A percentile compares a stretch with the other conserved stretches of the same genome.
These are phyloP conservation scores for Pseudococcus longispinus DNA, from an alignment of 2,888 invertebrate species.

Conservation along the genomic window DNA sequence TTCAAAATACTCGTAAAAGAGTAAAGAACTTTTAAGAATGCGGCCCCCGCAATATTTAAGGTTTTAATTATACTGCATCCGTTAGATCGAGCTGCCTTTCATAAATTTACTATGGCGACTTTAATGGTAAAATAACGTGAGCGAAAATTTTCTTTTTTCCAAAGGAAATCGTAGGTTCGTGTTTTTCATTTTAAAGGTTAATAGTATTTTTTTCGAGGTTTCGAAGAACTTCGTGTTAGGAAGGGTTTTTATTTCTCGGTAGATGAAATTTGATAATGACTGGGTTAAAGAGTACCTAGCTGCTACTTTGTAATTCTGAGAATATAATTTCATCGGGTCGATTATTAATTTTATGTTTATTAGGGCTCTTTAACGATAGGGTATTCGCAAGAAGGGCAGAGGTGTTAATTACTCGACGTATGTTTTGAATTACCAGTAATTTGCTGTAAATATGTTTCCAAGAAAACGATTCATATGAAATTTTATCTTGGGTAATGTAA, in stretches of 20 bases:
- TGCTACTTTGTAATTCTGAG: background rate
- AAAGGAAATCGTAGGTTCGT: background rate
- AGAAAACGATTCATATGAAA: no score
- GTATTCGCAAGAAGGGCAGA: no score
- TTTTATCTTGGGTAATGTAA: no score
- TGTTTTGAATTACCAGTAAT: no score
- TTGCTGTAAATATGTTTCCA: no score
- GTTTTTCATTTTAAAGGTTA: background rate
- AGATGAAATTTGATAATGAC: background rate
- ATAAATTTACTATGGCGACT: background rate
- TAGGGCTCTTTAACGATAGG: no score
- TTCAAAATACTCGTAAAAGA: background rate
- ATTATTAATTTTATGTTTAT: no score
- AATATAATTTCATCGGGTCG: background rate
- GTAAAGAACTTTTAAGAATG: conserved; percentile 40
- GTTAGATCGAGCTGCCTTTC: background rate
- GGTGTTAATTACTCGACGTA: no score
- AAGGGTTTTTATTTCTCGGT: background rate
- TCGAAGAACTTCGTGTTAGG: background rate
- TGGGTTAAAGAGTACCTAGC: no score
- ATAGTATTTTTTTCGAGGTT: background rate
- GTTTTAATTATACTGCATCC: background rate
- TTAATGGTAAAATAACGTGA: background rate
- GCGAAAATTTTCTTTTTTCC: background rate
- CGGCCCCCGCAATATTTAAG: background rate